phyloP scores from a whole-genome alignment of 2,113 vertebrate genomes.

The Manacus vitellinus region DNA sequence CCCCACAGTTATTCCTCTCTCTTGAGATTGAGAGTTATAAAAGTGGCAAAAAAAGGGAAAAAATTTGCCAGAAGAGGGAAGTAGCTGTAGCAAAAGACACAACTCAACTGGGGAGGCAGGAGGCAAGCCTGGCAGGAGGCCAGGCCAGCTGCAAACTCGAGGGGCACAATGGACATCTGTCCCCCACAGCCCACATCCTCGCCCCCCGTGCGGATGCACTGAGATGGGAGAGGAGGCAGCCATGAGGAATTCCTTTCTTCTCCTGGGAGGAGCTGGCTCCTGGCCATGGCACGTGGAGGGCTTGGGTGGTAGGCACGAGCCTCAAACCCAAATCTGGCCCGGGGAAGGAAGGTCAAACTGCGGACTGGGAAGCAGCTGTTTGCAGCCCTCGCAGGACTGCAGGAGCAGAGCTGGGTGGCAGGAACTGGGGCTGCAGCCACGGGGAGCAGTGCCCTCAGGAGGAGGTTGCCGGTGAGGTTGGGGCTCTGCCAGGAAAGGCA shows the following conservation, averaged over 20 bases:
- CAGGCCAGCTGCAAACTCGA: neutral
- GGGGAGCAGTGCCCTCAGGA: neutral
- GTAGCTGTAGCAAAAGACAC: neutral
- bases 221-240: neutral
- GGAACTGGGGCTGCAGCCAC: neutral
- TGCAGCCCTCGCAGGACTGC: fast-evolving
- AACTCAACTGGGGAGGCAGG: fast-evolving
- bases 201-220: fast-evolving
- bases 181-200: neutral
- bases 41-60: neutral
- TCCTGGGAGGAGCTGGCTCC: neutral
- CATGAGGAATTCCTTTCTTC: neutral
- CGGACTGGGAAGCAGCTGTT: neutral
- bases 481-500: neutral
- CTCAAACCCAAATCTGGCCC: neutral
- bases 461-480: neutral
- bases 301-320: neutral
- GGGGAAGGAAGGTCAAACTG: neutral
- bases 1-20: neutral
- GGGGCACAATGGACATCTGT: neutral
- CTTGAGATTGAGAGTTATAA: neutral
- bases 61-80: neutral
- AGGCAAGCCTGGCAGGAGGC: neutral
- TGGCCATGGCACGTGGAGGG: neutral
- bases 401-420: neutral